These are phyloP conservation scores for Allophyes oxyacanthae DNA, from an alignment of 2,888 invertebrate genomes.

Conservation along the genomic window DNA sequence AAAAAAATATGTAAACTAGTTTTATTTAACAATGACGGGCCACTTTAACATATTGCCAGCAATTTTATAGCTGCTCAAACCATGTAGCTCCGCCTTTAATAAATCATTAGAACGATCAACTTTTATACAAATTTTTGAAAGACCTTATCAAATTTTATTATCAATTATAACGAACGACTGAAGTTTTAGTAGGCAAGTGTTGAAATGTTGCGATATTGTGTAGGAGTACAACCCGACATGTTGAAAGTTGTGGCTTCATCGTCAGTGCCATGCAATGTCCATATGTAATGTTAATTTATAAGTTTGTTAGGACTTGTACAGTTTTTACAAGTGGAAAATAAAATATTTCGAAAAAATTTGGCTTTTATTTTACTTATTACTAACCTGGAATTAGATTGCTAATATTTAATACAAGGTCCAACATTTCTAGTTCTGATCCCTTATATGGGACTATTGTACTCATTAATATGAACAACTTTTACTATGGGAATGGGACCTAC, in stretches of 20 bases:
- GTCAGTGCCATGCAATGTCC: constrained; percentile 89
- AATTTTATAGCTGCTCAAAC: constrained; percentile 39
- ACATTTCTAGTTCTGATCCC: too few species aligned
- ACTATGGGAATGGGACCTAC: too few species aligned
- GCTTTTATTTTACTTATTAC: constrained; percentile 62
- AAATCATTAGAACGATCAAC: constrained; percentile 45
- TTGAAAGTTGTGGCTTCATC: constrained; percentile 69
- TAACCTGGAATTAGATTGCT: background rate
- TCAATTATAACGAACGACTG: constrained; percentile 65
- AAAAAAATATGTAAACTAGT: constrained; percentile 43
- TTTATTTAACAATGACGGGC: constrained; percentile 50
- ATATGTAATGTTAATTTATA: constrained; percentile 87
- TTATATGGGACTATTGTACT: too few species aligned
- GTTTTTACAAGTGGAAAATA: constrained; percentile 89
- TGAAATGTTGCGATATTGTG: constrained; percentile 63
- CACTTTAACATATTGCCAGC: constrained; percentile 43
- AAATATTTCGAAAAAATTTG: constrained; percentile 84
- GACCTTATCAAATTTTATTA: constrained; percentile 56
- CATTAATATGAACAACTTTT: too few species aligned
- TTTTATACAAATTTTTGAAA: constrained; percentile 51
- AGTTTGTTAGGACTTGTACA: constrained; percentile 90
- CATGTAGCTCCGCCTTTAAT: constrained; percentile 49
- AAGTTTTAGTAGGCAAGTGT: constrained; percentile 68
- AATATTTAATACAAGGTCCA: too few species aligned
- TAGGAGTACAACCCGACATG: constrained; percentile 66